Evolutionary conservation across 2,888 invertebrate species (phyloP).

Genomic region (Zaprionus lineosus): DNA sequence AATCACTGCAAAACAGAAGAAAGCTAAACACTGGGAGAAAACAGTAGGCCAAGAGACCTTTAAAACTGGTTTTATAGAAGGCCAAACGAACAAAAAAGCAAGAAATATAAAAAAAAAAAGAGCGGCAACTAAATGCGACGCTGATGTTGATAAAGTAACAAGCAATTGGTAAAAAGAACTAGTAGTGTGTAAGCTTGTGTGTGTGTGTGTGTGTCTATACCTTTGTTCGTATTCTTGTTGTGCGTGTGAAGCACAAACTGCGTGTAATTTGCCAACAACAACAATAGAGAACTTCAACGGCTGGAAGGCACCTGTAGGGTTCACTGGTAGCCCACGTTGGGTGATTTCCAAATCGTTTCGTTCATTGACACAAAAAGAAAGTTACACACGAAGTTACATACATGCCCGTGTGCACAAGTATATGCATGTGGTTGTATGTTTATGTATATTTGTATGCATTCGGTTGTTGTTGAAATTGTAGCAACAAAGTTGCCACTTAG

Average conservation of each 20-base stretch:
- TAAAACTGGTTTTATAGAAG: constrained; percentile 71
- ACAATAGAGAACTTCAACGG: too few species aligned
- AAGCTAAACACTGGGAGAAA: constrained; percentile 63
- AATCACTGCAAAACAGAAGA: constrained; percentile 66
- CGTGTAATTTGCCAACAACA: constrained; percentile 56
- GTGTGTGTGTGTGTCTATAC: neutral
- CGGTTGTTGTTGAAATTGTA: constrained; percentile 45
- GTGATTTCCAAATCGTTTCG: constrained; percentile 51
- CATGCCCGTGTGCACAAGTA: neutral
- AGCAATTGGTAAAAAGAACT: constrained; percentile 51
- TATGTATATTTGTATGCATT: constrained; percentile 19
- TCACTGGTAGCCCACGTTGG: constrained; percentile 38
- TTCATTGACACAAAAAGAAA: constrained; percentile 73
- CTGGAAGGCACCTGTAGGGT: constrained; percentile 40
- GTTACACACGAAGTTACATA: constrained; percentile 36
- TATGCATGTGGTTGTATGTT: constrained; percentile 10
- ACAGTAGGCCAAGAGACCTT: constrained; percentile 63
- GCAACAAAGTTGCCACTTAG: constrained; percentile 47
- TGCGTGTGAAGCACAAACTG: constrained; percentile 26
- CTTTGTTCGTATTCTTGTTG: neutral
- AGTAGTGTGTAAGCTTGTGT: neutral
- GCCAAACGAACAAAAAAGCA: constrained; percentile 38
- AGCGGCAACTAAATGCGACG: constrained; percentile 22
- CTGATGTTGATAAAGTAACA: constrained; percentile 51
- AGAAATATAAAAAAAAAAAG: constrained; percentile 20